These are phyloP conservation scores for Acrocephalus scirpaceus DNA, from an alignment of 2,797 vertebrate species.

Conservation along the genomic window DNA sequence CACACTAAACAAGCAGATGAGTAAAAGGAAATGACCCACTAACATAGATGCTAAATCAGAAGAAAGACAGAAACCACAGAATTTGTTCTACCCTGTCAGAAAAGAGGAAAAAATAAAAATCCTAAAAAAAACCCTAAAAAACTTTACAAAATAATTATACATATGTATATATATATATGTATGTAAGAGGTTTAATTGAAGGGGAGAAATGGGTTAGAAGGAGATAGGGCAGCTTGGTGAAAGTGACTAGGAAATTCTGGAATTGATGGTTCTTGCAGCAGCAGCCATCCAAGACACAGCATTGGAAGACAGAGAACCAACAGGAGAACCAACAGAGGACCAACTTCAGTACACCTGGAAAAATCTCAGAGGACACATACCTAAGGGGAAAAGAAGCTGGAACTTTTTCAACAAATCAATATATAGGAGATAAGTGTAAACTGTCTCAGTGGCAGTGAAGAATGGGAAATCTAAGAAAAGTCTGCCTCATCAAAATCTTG, in stretches of 20 bases:
- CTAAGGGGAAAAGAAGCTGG: background rate
- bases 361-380: background rate
- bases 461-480: background rate
- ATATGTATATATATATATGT: no score
- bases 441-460: background rate
- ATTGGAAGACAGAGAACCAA: background rate
- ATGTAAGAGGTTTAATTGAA: background rate
- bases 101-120: background rate
- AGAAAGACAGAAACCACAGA: constrained; percentile 1
- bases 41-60: constrained; percentile 6
- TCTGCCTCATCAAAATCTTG: background rate
- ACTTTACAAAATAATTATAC: background rate
- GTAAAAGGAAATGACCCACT: constrained; percentile 16
- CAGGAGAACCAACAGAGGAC: background rate
- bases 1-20: background rate
- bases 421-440: background rate
- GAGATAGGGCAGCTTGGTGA: background rate
- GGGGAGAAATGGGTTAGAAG: background rate
- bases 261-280: background rate
- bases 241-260: background rate
- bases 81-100: background rate
- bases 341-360: background rate
- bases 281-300: background rate
- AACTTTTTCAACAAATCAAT: background rate
- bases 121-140: background rate